Conservation (phyloP, 2,797 vertebrate species). For the Smutsia temminckii region DNA sequence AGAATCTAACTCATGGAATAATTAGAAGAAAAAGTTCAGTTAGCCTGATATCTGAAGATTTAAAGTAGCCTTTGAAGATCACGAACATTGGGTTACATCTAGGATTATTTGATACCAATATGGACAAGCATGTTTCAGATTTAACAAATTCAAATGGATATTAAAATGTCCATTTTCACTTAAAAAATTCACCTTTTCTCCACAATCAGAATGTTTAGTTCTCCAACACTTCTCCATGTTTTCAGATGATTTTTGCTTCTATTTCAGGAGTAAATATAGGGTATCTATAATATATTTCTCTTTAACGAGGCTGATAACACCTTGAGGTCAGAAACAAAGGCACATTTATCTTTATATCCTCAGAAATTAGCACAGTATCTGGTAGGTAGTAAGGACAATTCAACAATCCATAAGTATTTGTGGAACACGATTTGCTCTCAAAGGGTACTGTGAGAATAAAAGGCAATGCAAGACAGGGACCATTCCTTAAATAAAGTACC, state of each 20-base stretch:
- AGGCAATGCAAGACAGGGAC: background rate
- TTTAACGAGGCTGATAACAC: background rate
- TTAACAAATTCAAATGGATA: background rate
- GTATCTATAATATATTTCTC: background rate
- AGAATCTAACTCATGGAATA: background rate
- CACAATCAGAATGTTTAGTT: background rate
- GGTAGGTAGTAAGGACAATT: background rate
- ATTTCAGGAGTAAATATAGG: background rate
- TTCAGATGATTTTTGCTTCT: background rate
- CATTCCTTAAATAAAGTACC: background rate
- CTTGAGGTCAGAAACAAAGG: background rate
- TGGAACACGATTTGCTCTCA: background rate
- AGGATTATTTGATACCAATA: background rate
- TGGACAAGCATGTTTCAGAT: background rate
- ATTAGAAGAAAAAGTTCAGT: background rate
- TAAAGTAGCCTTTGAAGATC: background rate
- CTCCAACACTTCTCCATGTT: background rate
- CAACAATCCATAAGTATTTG: background rate
- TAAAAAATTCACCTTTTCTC: background rate
- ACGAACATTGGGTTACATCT: background rate
- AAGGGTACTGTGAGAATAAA: background rate
- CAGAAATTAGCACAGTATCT: background rate
- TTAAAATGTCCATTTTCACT: background rate
- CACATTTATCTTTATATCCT: slow-evolving; percentile 25
- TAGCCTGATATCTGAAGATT: background rate